Evolutionary conservation across 2,113 vertebrate genomes (phyloP).

Genomic region (Falcunculus frontatus): DNA sequence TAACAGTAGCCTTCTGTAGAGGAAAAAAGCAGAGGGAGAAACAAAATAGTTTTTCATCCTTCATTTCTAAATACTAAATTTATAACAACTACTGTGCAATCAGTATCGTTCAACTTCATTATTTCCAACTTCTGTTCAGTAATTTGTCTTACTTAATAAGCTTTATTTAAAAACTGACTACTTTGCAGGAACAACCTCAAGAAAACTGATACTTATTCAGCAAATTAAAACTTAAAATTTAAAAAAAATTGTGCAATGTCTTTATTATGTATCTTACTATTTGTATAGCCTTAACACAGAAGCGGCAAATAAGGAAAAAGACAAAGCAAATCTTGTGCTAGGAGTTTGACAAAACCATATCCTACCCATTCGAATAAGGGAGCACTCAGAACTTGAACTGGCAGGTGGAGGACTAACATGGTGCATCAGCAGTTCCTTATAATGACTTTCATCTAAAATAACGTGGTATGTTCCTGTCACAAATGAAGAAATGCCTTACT

Average conservation of each 20-base stretch:
- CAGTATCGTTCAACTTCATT: neutral
- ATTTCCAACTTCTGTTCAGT: neutral
- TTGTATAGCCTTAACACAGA: neutral
- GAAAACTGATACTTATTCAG: neutral
- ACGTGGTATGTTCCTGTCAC: constrained; percentile 84
- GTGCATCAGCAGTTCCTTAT: constrained; percentile 87
- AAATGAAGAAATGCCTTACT: neutral
- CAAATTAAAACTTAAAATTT: neutral
- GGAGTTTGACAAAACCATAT: neutral
- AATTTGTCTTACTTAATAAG: neutral
- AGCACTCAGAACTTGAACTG: constrained; percentile 88
- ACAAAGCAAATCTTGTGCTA: neutral
- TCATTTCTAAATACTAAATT: neutral
- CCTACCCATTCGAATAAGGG: constrained; percentile 97
- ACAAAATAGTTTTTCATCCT: neutral
- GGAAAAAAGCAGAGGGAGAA: neutral
- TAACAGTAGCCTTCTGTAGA: neutral
- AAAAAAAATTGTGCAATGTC: neutral
- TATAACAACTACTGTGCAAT: neutral
- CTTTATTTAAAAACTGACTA: neutral
- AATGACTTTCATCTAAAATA: constrained; percentile 95
- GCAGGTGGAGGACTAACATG: constrained; percentile 93
- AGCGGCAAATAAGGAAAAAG: neutral
- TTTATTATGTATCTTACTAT: neutral
- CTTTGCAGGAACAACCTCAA: neutral